Percentiles rank a stretch among this genome's conserved stretches.
Conservation (phyloP, 2,797 vertebrate genomes). For the Cyclura pinguis region DNA sequence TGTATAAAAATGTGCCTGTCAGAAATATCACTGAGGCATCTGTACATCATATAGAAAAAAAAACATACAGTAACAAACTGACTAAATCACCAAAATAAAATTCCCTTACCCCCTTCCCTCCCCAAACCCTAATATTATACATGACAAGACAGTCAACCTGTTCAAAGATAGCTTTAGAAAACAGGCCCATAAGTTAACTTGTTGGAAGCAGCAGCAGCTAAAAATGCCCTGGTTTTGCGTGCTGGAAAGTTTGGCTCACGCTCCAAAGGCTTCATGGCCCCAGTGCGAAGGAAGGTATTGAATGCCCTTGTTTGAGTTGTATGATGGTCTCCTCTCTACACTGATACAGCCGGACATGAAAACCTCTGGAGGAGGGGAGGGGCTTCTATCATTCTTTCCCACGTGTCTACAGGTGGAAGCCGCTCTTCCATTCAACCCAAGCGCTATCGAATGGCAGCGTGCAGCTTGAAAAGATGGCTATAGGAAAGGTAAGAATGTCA, state of each 20-base stretch:
- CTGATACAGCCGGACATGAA: not conserved
- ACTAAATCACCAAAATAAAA: not conserved
- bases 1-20: not conserved
- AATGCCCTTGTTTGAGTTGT: not conserved
- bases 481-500: not conserved
- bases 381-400: not conserved
- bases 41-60: not conserved
- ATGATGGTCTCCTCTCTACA: not conserved
- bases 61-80: not conserved
- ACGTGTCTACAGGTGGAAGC: not conserved
- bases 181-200: not conserved
- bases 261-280: not conserved
- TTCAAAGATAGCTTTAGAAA: not conserved
- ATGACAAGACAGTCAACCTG: not conserved
- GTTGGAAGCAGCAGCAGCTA: not conserved
- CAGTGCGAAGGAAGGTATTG: not conserved
- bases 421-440: not conserved
- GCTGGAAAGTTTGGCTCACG: not conserved
- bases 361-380: not conserved
- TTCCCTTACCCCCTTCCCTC: not conserved
- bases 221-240: not conserved
- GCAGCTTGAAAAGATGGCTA: not conserved
- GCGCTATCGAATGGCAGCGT: not conserved
- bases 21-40: constrained; percentile 11
- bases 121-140: not conserved